These are phyloP conservation scores for Lycaena phlaeas DNA, from an alignment of 2,888 invertebrate genomes.

Conservation along the genomic window DNA sequence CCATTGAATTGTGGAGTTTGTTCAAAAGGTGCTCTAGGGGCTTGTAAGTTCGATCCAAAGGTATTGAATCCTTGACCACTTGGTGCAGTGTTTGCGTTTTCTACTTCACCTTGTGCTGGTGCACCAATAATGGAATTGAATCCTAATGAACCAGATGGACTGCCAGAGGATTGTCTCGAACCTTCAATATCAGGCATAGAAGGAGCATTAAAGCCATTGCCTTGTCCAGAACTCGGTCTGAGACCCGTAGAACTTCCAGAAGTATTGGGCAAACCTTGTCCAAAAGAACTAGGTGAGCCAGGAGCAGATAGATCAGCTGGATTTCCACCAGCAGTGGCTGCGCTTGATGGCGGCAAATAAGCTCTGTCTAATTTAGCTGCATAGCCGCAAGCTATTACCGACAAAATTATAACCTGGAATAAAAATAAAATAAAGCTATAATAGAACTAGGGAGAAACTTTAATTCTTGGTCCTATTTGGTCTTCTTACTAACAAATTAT, in stretches of 20 bases:
- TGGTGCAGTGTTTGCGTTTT: background rate
- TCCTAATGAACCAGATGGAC: background rate
- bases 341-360: conserved; percentile 56
- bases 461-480: no score
- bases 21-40: background rate
- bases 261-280: conserved; percentile 6
- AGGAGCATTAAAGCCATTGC: background rate
- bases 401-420: conserved; percentile 27
- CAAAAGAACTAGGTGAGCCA: conserved; percentile 12
- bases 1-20: no score
- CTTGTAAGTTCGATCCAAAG: background rate
- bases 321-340: conserved; percentile 54
- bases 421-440: background rate
- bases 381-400: conserved; percentile 51
- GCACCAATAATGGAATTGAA: background rate
- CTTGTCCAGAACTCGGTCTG: background rate
- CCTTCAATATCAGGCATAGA: background rate
- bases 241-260: conserved; percentile 3
- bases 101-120: background rate
- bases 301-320: conserved; percentile 51
- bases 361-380: conserved; percentile 59
- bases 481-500: no score
- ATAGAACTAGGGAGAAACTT: no score
- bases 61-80: background rate
- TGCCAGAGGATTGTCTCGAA: background rate